Percentiles rank a stretch among this genome's conserved stretches.
phyloP scores from a whole-genome alignment of 2,888 invertebrate species.

The Lypha dubia region DNA sequence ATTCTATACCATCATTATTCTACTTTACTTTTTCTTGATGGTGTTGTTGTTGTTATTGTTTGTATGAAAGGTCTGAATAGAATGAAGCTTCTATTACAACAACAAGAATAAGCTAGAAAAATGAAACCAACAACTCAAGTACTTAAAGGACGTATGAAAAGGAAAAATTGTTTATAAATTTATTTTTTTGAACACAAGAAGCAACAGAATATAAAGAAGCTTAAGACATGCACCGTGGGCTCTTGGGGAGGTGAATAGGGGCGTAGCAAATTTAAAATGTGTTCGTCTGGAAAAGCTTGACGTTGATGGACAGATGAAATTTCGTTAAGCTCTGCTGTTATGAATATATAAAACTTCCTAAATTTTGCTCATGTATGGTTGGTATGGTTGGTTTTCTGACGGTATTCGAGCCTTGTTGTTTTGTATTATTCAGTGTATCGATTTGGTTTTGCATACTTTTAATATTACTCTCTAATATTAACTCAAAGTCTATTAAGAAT shows the following conservation, averaged over 20 bases:
- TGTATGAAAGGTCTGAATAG: conserved; percentile 57
- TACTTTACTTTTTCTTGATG: conserved; percentile 20
- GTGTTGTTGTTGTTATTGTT: conserved; percentile 34
- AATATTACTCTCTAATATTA: no score
- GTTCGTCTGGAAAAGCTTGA: no score
- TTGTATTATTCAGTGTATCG: no score
- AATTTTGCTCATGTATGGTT: no score
- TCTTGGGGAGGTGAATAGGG: neutral
- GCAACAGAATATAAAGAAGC: conserved; percentile 54
- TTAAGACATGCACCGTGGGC: conserved; percentile 43
- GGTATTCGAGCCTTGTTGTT: no score
- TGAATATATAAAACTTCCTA: neutral
- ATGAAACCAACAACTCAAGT: neutral
- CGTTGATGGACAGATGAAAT: neutral
- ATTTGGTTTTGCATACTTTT: no score
- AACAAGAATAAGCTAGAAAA: conserved; percentile 26
- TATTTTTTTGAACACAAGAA: conserved; percentile 25
- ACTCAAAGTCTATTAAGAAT: no score
- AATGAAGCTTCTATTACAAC: conserved; percentile 53
- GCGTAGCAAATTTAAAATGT: no score
- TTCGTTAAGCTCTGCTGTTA: no score
- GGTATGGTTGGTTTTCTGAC: no score
- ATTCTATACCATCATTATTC: conserved; percentile 25
- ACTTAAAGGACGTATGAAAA: conserved; percentile 21
- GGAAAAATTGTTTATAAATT: neutral